Percentiles rank a stretch among this genome's conserved stretches.
Evolutionary conservation across 2,797 vertebrate genomes (phyloP).

Genomic region (Kryptopterus vitreolus): DNA sequence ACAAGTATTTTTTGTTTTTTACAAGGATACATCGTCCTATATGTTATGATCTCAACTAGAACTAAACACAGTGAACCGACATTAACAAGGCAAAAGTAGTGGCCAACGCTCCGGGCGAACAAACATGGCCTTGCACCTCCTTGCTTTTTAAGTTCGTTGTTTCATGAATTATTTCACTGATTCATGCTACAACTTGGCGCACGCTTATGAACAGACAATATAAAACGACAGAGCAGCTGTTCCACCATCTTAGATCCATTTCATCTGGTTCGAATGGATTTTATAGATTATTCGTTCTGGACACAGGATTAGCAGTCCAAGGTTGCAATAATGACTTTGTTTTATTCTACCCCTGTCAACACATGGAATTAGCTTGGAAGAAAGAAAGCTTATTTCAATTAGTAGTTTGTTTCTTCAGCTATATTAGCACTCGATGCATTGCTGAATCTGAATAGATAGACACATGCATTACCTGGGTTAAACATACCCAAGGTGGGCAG

Average conservation of each 20-base stretch:
- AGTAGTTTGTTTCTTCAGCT: not conserved
- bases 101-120: too few species aligned
- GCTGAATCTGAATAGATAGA: not conserved
- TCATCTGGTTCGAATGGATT: constrained; percentile 12
- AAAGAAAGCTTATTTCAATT: constrained; percentile 11
- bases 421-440: not conserved
- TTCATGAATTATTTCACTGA: constrained; percentile 14
- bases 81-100: not conserved
- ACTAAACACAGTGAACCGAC: not conserved
- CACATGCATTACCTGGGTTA: not conserved
- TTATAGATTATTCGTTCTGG: constrained; percentile 16
- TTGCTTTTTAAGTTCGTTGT: not conserved
- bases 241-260: constrained; percentile 1
- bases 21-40: not conserved
- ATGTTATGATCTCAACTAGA: not conserved
- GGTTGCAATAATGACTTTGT: not conserved
- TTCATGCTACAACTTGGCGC: not conserved
- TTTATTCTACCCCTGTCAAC: not conserved
- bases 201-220: not conserved
- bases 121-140: not conserved
- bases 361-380: constrained; percentile 2
- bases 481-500: not conserved
- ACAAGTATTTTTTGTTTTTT: not conserved
- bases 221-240: constrained; percentile 6
- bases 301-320: constrained; percentile 23